Base-by-base conservation (phyloP, 1,140 invertebrate species). In the Drosophila azteca region DNA sequence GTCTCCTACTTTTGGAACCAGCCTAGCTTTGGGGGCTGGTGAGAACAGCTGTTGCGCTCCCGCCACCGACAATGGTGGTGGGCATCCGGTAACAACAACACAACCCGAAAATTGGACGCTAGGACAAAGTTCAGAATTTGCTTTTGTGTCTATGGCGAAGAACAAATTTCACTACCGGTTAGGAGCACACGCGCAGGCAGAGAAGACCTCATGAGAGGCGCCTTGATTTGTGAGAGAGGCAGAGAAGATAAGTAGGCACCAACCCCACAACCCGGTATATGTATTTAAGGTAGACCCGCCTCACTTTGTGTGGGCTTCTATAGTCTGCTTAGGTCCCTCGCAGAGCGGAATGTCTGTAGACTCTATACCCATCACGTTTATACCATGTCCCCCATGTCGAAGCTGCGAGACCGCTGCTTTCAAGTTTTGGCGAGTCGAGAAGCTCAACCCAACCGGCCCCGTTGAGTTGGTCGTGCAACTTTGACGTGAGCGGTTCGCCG, bases 401-500 rank as follows among this genome's bases (percentile, higher is more conserved):
- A 71, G n/a, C 68, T 45, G 44, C 73, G 69, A 74, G 71, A 64
- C 63, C 5, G 24, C 24, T 26, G 24, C 24, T 77, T 78, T 82
- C 75, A 65, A 81, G 82, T 87, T 85, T 72, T 85, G 65, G 26
- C 67, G 26, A 53, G 51, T 41, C 67, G 26, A 53, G 51, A 53
- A 17, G 15, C 35, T 31, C 29, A 41, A 20, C 51, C 39, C 29
- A 41, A 20, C 51, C 39, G 29, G 29, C n/a, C n/a, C 15, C 29
- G 20, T 41, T 77, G 79, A 85, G 83, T 85, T 77, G 78, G 70
- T 79, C 76, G 74, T 85, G 73, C 57, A 88, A 74, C 81, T 81
- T 85, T 82, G 81, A 65, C 75, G 78, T 72, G 78, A 72, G 71
- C 68, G 63, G 83, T 85, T 69, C 82, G 82, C 46, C 61, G 78